phyloP scores from a whole-genome alignment of 1,140 invertebrate species.

The Macrobrachium rosenbergii region DNA sequence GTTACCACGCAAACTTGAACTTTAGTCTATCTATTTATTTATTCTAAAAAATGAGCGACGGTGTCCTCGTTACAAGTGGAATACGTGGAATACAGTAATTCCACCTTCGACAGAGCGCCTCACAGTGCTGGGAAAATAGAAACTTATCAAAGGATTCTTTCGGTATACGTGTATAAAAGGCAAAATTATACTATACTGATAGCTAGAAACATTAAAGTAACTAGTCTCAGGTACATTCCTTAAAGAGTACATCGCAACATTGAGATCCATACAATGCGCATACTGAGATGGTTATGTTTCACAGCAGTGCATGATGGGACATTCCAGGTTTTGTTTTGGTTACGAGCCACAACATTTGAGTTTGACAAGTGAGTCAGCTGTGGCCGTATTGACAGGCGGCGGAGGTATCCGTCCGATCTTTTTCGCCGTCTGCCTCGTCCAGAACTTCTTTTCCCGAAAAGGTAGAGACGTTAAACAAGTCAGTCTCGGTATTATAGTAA shows the following conservation, averaged over 20 bases:
- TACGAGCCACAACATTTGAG: background rate
- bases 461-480: no score
- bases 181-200: background rate
- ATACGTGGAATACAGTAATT: no score
- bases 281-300: background rate
- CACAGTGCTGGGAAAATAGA: no score
- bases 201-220: background rate
- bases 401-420: background rate
- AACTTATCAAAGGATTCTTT: no score
- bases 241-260: background rate
- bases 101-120: no score
- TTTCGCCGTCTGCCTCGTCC: background rate
- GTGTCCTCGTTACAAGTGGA: no score
- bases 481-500: no score
- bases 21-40: no score
- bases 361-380: background rate
- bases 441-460: no score
- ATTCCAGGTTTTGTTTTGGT: slow-evolving; percentile 16
- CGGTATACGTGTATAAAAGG: no score
- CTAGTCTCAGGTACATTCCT: background rate
- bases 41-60: no score
- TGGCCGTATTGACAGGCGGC: background rate
- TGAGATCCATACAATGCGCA: background rate
- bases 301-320: background rate
- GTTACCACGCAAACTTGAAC: no score